phyloP scores from a whole-genome alignment of 2,113 vertebrate genomes.

The Callocephalon fimbriatum region DNA sequence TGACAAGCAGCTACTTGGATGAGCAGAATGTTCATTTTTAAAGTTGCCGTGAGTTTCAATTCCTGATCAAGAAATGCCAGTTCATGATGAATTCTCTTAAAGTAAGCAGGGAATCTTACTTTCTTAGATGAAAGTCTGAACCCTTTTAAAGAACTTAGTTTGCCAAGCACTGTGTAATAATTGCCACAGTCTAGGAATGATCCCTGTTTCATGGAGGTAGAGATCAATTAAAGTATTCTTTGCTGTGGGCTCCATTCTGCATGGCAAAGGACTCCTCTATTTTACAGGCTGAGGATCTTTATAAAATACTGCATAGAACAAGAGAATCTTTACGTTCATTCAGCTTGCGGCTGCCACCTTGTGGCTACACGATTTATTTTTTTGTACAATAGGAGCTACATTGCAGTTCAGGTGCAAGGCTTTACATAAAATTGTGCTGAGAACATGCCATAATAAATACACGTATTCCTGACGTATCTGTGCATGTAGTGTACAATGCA shows the following conservation, averaged over 20 bases:
- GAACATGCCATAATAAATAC: background rate
- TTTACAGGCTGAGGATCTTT: background rate
- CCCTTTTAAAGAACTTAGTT: background rate
- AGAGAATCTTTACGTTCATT: too few species aligned
- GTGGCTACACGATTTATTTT: background rate
- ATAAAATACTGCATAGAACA: background rate
- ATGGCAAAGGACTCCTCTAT: background rate
- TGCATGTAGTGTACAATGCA: background rate
- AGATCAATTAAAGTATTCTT: background rate
- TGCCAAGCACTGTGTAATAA: background rate
- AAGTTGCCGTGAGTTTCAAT: background rate
- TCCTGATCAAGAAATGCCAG: background rate
- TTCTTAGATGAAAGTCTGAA: background rate
- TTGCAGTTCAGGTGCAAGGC: background rate
- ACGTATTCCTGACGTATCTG: background rate
- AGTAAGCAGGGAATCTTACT: background rate
- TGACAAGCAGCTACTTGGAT: background rate
- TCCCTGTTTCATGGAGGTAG: background rate
- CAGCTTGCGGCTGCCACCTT: background rate
- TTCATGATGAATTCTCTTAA: background rate
- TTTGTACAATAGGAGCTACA: background rate
- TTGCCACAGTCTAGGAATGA: background rate
- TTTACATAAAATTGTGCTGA: background rate
- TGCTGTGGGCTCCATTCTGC: background rate
- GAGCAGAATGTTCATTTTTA: background rate